Conservation (phyloP, 2,797 vertebrate species). For the Xiphorhynchus erythropygius region DNA sequence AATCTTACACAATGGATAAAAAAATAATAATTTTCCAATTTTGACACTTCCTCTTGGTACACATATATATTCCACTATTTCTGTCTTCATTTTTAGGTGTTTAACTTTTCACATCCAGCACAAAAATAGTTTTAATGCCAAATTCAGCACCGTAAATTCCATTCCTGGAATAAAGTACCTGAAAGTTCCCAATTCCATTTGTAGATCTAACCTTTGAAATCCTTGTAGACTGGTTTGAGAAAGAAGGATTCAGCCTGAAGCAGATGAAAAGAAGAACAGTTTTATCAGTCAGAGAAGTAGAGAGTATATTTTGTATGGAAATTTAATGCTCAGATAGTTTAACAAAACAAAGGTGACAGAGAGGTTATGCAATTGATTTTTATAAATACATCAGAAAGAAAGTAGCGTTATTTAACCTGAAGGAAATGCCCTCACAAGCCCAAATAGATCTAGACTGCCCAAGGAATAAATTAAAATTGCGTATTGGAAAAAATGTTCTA, state of each 20-base stretch:
- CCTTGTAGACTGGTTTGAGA: not conserved
- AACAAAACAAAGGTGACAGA: constrained; percentile 30
- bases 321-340: not conserved
- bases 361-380: not conserved
- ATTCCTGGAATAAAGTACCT: not conserved
- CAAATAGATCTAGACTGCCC: not conserved
- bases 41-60: not conserved
- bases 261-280: not conserved
- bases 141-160: not conserved
- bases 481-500: not conserved
- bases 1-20: not conserved
- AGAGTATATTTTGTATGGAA: not conserved
- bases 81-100: not conserved
- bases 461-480: not conserved
- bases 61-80: not conserved
- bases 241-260: not conserved
- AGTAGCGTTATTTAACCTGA: not conserved
- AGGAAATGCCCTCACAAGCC: not conserved
- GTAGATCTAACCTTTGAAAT: not conserved
- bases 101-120: not conserved
- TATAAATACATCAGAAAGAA: not conserved
- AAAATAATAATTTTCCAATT: not conserved
- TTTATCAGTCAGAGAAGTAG: not conserved
- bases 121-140: not conserved
- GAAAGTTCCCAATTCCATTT: not conserved